These are phyloP conservation scores for Rhogogaster chlorosoma DNA, from an alignment of 2,888 invertebrate genomes.

Conservation along the genomic window DNA sequence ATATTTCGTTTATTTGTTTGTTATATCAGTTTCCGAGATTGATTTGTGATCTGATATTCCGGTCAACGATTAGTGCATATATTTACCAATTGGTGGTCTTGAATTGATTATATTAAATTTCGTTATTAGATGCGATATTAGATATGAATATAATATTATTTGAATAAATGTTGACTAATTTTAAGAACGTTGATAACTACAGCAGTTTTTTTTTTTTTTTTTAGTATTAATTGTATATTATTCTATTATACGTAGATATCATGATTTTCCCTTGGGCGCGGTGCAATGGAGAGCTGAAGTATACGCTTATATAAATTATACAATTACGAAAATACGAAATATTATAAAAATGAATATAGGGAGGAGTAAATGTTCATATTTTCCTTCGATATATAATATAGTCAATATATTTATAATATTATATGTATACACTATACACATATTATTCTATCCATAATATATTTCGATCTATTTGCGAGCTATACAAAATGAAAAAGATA, in stretches of 20 bases:
- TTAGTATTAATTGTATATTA: background rate
- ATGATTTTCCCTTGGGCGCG: conserved; percentile 1
- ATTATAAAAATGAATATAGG: conserved; percentile 5
- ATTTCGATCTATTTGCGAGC: conserved; percentile 29
- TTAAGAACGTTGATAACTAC: conserved; percentile 6
- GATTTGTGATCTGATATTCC: background rate
- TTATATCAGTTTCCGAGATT: background rate
- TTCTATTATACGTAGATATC: background rate
- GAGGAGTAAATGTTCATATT: conserved; percentile 26
- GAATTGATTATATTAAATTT: background rate
- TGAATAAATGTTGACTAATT: conserved; percentile 44
- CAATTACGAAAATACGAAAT: background rate
- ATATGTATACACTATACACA: conserved; percentile 41
- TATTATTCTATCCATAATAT: background rate
- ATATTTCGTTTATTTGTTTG: background rate
- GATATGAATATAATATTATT: conserved; percentile 20
- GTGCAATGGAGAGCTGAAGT: conserved; percentile 39
- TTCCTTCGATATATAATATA: conserved; percentile 42
- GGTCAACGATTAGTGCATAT: background rate
- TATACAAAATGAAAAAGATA: conserved; percentile 10
- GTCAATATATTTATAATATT: conserved; percentile 42
- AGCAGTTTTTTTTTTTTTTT: conserved; percentile 5
- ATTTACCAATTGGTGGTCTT: background rate
- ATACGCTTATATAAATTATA: conserved; percentile 35
- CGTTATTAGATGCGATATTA: background rate